Percentiles rank a stretch among this genome's conserved stretches.
Evolutionary conservation across 92 coral and sea anemone species (phyloP).

Genomic region (Zoanthus sociatus): DNA sequence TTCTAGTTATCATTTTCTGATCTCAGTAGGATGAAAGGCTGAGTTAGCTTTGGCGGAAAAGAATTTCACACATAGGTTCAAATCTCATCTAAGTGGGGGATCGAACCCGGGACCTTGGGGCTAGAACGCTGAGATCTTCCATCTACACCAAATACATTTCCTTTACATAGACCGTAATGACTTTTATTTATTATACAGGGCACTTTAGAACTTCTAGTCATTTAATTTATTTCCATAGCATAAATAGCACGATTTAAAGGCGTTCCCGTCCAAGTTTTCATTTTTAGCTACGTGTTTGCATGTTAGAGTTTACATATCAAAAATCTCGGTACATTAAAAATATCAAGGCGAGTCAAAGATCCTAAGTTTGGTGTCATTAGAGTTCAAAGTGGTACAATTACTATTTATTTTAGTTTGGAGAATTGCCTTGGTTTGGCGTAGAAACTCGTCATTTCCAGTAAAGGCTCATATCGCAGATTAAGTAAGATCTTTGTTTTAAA

Average conservation of each 20-base stretch:
- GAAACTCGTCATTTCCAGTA: background rate
- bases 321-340: background rate
- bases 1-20: too few species aligned
- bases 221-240: background rate
- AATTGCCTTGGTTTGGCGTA: background rate
- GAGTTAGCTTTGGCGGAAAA: too few species aligned
- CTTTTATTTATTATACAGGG: conserved; percentile 18
- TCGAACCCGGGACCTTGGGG: too few species aligned
- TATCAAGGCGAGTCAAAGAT: background rate
- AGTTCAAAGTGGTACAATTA: background rate
- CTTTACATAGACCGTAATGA: background rate
- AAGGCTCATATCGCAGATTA: background rate
- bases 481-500: background rate
- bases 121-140: too few species aligned
- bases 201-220: conserved; percentile 2
- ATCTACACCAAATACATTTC: too few species aligned
- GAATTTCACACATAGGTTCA: too few species aligned
- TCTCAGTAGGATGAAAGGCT: too few species aligned
- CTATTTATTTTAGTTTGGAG: background rate
- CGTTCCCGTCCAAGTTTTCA: background rate
- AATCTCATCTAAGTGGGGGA: too few species aligned
- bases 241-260: conserved; percentile 12
- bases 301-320: conserved; percentile 14
- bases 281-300: background rate
- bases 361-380: background rate